phyloP scores from a whole-genome alignment of 2,888 invertebrate genomes.

The Cryptocephalus moraei region DNA sequence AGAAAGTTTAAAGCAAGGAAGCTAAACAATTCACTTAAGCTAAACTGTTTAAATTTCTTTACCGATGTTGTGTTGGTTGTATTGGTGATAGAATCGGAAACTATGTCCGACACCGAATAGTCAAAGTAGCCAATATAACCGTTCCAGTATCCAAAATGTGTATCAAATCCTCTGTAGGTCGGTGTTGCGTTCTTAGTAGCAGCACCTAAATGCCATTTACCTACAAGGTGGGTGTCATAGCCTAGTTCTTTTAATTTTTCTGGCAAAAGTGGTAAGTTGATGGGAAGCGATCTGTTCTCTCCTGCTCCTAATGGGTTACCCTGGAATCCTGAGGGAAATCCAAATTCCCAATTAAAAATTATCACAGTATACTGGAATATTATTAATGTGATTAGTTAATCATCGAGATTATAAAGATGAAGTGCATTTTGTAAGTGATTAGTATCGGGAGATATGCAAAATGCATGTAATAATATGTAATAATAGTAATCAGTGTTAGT shows the following conservation, averaged over 20 bases:
- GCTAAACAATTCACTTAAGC: background rate
- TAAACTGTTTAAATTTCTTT: no score
- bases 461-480: no score
- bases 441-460: no score
- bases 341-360: background rate
- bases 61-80: no score
- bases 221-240: constrained; percentile 65
- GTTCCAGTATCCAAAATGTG: constrained; percentile 76
- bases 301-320: constrained; percentile 54
- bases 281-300: constrained; percentile 61
- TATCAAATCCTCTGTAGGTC: constrained; percentile 62
- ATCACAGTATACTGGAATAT: no score
- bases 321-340: constrained; percentile 47
- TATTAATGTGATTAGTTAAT: no score
- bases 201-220: constrained; percentile 82
- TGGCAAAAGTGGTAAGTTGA: constrained; percentile 42
- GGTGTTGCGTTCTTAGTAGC: constrained; percentile 57
- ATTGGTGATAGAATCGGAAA: no score
- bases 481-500: no score
- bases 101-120: constrained; percentile 6
- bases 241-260: constrained; percentile 54
- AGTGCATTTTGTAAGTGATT: no score
- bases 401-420: no score
- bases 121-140: constrained; percentile 72
- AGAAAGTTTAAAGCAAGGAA: constrained; percentile 6